Base-by-base conservation (phyloP, 2,113 vertebrate species). In the Burhinus bistriatus region DNA sequence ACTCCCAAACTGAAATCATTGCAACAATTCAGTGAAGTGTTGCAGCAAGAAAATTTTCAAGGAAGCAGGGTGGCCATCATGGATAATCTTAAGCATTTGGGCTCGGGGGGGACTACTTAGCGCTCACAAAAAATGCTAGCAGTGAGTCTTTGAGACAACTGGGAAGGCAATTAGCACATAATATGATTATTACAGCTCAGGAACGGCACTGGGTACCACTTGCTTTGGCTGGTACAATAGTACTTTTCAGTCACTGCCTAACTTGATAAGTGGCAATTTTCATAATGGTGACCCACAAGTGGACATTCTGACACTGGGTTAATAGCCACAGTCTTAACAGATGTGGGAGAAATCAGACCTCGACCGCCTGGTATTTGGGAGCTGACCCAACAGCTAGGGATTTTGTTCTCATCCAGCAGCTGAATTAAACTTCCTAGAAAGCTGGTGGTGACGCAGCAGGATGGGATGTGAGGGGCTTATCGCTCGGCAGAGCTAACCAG, bases 401-500 rank as follows among this genome's bases (percentile, higher is more conserved):
- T 18, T 70, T 49, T 70, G 78, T 40, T 92, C 69, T 90, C 64
- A 58, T 44, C 38, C 34, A 59, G 27, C 51, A 92, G 51, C 51
- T 55, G 59, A 77, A 83, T 71, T 86, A 58, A 55, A 76, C 75
- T 96, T 93, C 76, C 87, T 96, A 83, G 92, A 94, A 93, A 93
- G 75, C 70, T 0, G 2, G 18, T 75, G 12, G 4, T 58, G 52
- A 81, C 4, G 4, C 47, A 88, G 45, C 30, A 64, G 52, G 64
- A 86, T 0, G 0, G 83, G 82, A 90, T 87, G 51, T 6, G 34
- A 93, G 55, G 42, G 64, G 36, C 55, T 96, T 92, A 87, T 38
- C 5, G 5, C 69, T 87, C 18, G 4, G 34, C 21, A 81, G 76
- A 83, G 29, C 42, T 52, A 87, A 95, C 55, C 54, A 79, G 88